Evolutionary conservation across 1,140 invertebrate species (phyloP), one percentile per base, ranked within the genome.

Genomic region (Aporrectodea caliginosa): DNA sequence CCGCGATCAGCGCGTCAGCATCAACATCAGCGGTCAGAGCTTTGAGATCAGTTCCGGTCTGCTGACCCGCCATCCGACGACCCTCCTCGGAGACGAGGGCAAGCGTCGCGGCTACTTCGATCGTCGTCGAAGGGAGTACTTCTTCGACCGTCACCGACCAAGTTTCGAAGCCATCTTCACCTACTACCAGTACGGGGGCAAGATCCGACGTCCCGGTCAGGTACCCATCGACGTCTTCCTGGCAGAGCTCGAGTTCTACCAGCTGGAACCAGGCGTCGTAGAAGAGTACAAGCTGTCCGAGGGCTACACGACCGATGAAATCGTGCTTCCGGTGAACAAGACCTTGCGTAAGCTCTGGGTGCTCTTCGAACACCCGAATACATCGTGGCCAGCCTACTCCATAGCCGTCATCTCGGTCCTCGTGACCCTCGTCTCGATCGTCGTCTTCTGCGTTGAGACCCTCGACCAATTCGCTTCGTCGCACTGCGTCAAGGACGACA

Each of bases 41-140:
- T 74, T 74, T 34, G 73, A 74, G 35, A 74, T 74, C 27, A n/a
- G 30, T 74, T 74, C 33, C n/a, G 30, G 35, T n/a, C 73, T 74
- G 22, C 73, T 77, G 6, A 32, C 35, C 27, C 81, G 86, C 43
- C 83, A 88, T 76, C 97, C 97, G 84, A 94, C 98, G 90, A 98
- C 97, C 84, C 91, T 99, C 85, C 92, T 99, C 84, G 98, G 98
- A 83, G 94, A 98, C 91, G 95, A 96, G 82, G 90, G 92, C 83
- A 92, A 96, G 87, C 91, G 98, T 1, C 78, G 83, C 1, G 79
- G 84, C 77, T 99, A 97, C 91, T 99, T 97, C 91, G 96, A 99
- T 91, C 93, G 95, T 81, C 90, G 96, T 84, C 92, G 95, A 89
- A 97, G 98, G 91, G 97, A 99, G 91, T 99, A 98, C 91, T 99